Conservation (phyloP, 2,888 invertebrate species). For the Clusia tigrina region DNA sequence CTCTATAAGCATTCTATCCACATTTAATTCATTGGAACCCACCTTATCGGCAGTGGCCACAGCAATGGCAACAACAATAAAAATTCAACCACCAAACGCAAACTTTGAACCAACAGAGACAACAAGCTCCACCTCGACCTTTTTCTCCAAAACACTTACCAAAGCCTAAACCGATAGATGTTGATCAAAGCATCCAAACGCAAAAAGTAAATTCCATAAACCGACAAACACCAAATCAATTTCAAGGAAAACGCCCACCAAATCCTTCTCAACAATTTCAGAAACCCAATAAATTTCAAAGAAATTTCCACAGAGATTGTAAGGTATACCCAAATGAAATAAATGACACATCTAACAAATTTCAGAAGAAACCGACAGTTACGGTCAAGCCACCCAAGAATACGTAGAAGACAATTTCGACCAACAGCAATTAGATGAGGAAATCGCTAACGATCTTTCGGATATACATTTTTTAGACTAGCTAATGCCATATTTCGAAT, state of each 20-base stretch:
- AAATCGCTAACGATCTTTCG: too few relatives aligned
- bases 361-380: too few relatives aligned
- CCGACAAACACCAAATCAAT: too few relatives aligned
- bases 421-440: too few relatives aligned
- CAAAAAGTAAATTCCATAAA: too few relatives aligned
- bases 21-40: too few relatives aligned
- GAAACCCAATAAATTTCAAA: not conserved
- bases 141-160: constrained; percentile 27
- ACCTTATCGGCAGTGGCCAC: not conserved
- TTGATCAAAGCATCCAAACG: constrained; percentile 24
- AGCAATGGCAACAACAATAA: constrained; percentile 8
- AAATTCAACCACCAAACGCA: too few relatives aligned
- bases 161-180: constrained; percentile 30
- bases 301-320: constrained; percentile 1
- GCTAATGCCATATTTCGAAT: constrained; percentile 34
- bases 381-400: too few relatives aligned
- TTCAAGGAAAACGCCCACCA: not conserved
- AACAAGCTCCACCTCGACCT: constrained; percentile 14
- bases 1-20: constrained; percentile 5
- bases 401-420: too few relatives aligned
- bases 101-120: too few relatives aligned
- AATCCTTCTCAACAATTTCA: not conserved
- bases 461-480: constrained; percentile 40
- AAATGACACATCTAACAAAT: too few relatives aligned
- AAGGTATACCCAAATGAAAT: not conserved